Conservation (phyloP, 2,888 invertebrate genomes). For the Andrena marginata region DNA sequence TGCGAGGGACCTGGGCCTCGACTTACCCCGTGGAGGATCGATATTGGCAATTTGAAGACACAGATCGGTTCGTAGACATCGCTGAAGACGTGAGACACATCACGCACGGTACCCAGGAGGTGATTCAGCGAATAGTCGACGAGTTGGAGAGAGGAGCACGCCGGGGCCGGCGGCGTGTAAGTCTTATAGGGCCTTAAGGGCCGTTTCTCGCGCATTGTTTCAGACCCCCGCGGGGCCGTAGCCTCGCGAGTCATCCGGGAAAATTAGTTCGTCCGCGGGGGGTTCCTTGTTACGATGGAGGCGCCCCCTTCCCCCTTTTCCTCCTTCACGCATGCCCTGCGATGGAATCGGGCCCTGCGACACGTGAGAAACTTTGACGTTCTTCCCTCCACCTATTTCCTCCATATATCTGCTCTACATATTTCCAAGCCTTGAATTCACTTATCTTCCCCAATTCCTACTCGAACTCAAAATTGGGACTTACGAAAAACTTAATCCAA, state of each 20-base stretch:
- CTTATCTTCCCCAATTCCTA: not conserved
- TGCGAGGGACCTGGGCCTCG: not conserved
- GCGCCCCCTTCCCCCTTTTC: slow-evolving; percentile 62
- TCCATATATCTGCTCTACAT: not conserved
- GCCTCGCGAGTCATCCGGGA: slow-evolving; percentile 84
- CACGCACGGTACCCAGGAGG: slow-evolving; percentile 68
- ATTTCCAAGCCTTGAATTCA: slow-evolving; percentile 10
- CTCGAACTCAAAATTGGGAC: not conserved
- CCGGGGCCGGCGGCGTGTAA: slow-evolving; percentile 64
- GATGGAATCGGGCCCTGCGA: slow-evolving; percentile 50
- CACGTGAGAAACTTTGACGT: slow-evolving; percentile 72
- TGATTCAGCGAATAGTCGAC: slow-evolving; percentile 78
- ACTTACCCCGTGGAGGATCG: not conserved
- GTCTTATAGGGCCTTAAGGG: slow-evolving; percentile 68
- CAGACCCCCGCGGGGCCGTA: slow-evolving; percentile 83
- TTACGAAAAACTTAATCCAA: no score
- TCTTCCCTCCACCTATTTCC: not conserved
- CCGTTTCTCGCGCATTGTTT: slow-evolving; percentile 84
- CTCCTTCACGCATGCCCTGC: slow-evolving; percentile 36
- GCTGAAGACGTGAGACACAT: slow-evolving; percentile 68
- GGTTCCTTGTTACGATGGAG: slow-evolving; percentile 83
- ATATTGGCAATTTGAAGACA: not conserved
- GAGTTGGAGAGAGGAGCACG: slow-evolving; percentile 60
- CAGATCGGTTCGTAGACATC: slow-evolving; percentile 62
- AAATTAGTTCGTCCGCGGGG: slow-evolving; percentile 84